phyloP scores from a whole-genome alignment of 2,113 vertebrate species.

The Penelope pileata region DNA sequence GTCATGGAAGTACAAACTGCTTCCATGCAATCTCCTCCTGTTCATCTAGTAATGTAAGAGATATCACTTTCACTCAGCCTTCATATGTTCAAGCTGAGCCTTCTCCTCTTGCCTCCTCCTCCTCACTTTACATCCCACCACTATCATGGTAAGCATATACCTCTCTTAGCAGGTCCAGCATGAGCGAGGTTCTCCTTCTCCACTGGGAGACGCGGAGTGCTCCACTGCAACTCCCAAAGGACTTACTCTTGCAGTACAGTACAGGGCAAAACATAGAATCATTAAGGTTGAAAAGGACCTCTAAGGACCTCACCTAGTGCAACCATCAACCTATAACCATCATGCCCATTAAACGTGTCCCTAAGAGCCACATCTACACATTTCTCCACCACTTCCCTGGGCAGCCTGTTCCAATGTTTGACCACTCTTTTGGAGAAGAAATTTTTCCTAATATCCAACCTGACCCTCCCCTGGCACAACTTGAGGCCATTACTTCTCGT shows the following conservation, averaged over 20 bases:
- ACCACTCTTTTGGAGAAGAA: too few species aligned
- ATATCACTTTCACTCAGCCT: neutral
- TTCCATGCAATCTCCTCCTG: neutral
- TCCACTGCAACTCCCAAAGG: accelerated
- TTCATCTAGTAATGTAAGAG: neutral
- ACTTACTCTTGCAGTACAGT: accelerated
- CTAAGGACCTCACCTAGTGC: too few species aligned
- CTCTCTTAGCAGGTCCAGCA: accelerated
- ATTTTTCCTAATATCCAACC: too few species aligned
- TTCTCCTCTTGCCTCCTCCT: neutral
- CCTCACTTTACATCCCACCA: neutral
- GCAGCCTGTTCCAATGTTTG: too few species aligned
- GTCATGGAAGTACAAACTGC: neutral
- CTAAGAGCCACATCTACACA: too few species aligned
- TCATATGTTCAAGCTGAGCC: neutral
- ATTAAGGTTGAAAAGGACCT: too few species aligned
- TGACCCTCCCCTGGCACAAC: too few species aligned
- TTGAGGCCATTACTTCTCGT: too few species aligned
- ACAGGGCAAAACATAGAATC: neutral
- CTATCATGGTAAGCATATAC: neutral
- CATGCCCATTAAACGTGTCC: too few species aligned
- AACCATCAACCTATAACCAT: too few species aligned
- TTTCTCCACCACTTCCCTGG: too few species aligned
- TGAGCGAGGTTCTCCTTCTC: neutral
- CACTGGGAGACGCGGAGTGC: accelerated